These are phyloP conservation scores for Leucosticte australis DNA, from an alignment of 2,113 vertebrate species.

Conservation along the genomic window DNA sequence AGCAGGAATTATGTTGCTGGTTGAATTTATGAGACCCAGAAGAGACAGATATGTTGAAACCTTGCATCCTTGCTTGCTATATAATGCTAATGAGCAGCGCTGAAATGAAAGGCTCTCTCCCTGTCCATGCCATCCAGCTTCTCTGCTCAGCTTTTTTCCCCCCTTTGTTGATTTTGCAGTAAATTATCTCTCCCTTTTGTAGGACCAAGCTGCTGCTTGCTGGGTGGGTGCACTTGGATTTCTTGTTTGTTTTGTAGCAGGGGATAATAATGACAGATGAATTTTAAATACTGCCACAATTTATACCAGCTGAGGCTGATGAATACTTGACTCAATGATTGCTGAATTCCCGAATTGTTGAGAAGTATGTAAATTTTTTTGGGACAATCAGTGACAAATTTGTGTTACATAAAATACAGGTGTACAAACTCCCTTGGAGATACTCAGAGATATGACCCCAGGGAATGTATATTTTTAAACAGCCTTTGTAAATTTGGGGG, in stretches of 20 bases:
- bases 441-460: neutral
- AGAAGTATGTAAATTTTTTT: conserved; percentile 47
- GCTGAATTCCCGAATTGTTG: conserved; percentile 36
- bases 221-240: conserved; percentile 60
- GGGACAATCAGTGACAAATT: conserved; percentile 16
- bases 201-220: conserved; percentile 54
- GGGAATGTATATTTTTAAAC: conserved; percentile 1
- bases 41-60: neutral
- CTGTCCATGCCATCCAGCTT: conserved; percentile 33
- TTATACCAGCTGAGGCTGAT: conserved; percentile 64
- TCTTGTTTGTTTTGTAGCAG: conserved; percentile 59
- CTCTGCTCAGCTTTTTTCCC: conserved; percentile 13
- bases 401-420: conserved; percentile 5
- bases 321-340: conserved; percentile 49
- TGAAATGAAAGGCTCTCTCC: conserved; percentile 34
- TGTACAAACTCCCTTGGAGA: conserved; percentile 14
- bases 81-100: conserved; percentile 5
- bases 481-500: neutral
- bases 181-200: conserved; percentile 66
- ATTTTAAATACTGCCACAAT: conserved; percentile 43
- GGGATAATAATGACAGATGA: conserved; percentile 69
- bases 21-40: neutral
- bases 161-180: conserved; percentile 56
- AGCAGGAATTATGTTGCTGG: neutral
- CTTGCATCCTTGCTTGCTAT: neutral